Percentiles rank a stretch among this genome's conserved stretches.
These are phyloP conservation scores for Helogale parvula DNA, from an alignment of 2,113 vertebrate genomes.

Conservation along the genomic window DNA sequence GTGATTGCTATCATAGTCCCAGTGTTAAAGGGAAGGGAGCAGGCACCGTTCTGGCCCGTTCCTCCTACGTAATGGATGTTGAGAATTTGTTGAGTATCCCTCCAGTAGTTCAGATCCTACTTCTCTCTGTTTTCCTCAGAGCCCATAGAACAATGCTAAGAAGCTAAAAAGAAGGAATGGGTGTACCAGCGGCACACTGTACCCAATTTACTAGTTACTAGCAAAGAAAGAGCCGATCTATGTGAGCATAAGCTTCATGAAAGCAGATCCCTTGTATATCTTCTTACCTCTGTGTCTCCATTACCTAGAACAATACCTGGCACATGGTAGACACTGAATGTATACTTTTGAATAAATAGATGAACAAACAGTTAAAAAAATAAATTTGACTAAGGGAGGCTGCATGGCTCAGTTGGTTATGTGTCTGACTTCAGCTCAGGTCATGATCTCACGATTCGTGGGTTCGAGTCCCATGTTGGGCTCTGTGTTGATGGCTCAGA, in stretches of 20 bases:
- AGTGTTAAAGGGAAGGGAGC: neutral
- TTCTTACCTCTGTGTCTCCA: neutral
- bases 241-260: neutral
- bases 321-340: neutral
- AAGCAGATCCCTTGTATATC: neutral
- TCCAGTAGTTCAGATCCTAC: neutral
- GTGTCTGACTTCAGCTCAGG: too few relatives aligned
- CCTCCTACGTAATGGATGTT: neutral
- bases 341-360: neutral
- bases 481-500: too few relatives aligned
- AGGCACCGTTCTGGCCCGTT: neutral
- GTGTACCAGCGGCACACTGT: neutral
- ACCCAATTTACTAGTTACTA: neutral
- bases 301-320: neutral
- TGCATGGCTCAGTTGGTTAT: too few relatives aligned
- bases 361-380: neutral
- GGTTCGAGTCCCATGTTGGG: too few relatives aligned
- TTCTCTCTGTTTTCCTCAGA: neutral
- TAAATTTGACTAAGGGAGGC: neutral
- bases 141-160: neutral
- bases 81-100: neutral
- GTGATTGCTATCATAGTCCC: neutral
- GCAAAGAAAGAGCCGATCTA: neutral
- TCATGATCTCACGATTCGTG: too few relatives aligned
- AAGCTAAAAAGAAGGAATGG: neutral